Percentiles rank a stretch among this genome's conserved stretches.
Conservation (phyloP, 2,797 vertebrate genomes). For the Oophaga sylvatica region DNA sequence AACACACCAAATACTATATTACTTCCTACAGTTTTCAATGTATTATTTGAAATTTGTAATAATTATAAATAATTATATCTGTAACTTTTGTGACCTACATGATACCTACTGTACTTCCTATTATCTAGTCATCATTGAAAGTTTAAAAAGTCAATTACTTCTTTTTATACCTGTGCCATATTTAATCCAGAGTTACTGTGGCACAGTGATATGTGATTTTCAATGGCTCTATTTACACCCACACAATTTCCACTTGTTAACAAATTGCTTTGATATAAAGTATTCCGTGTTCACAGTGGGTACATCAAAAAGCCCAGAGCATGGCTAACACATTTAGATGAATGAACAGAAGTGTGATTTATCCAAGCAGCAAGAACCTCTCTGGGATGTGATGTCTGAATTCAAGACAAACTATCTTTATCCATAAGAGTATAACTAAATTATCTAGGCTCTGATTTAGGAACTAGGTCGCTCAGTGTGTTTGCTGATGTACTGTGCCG, state of each 20-base stretch:
- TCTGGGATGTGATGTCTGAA: conserved; percentile 22
- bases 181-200: background rate
- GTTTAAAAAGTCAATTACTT: background rate
- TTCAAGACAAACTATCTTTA: conserved; percentile 24
- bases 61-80: background rate
- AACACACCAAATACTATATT: background rate
- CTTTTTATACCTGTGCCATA: background rate
- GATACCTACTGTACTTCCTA: background rate
- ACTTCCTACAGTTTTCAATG: background rate
- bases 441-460: background rate
- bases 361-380: conserved; percentile 17
- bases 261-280: conserved; percentile 37
- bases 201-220: conserved; percentile 2
- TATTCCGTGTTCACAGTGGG: conserved; percentile 10
- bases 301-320: conserved; percentile 4
- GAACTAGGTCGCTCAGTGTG: background rate
- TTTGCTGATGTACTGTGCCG: background rate
- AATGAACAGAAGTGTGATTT: conserved; percentile 12
- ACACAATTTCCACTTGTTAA: conserved; percentile 31
- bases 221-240: conserved; percentile 8
- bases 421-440: background rate
- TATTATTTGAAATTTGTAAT: background rate
- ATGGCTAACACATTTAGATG: conserved; percentile 38
- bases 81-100: background rate
- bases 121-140: background rate